phyloP scores from a whole-genome alignment of 2,113 vertebrate genomes.

The Sander lucioperca region DNA sequence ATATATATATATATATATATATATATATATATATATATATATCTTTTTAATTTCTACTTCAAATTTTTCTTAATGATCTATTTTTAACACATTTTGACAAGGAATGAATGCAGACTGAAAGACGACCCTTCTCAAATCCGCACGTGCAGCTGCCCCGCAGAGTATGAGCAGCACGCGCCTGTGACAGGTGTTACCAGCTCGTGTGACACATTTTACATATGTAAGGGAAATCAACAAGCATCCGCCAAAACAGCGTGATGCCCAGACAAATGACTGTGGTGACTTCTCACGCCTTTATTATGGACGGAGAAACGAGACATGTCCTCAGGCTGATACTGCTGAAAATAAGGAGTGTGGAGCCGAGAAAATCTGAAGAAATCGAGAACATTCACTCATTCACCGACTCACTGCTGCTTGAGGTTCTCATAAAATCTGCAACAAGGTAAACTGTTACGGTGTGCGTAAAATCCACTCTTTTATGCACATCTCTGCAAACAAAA shows the following conservation, averaged over 20 bases:
- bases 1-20: no score
- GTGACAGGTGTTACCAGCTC: constrained; percentile 34
- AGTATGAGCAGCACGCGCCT: constrained; percentile 42
- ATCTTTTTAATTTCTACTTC: neutral
- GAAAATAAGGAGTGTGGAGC: neutral
- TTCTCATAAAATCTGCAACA: neutral
- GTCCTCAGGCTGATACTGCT: neutral
- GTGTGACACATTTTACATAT: constrained; percentile 44
- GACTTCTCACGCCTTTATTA: constrained; percentile 5
- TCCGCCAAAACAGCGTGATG: constrained; percentile 52
- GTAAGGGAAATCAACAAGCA: constrained; percentile 25
- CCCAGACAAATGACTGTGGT: constrained; percentile 25
- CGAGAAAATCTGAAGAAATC: neutral
- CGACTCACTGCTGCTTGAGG: neutral
- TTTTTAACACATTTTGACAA: neutral
- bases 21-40: no score
- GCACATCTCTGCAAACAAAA: neutral
- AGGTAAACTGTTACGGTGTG: neutral
- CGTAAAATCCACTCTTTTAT: constrained; percentile 20
- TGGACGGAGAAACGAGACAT: neutral
- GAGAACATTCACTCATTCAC: neutral
- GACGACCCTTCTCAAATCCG: neutral
- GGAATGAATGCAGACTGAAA: neutral
- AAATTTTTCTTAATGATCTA: no score
- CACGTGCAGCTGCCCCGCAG: constrained; percentile 24